phyloP scores from a whole-genome alignment of 2,888 invertebrate species.

The Megamerina dolium region DNA sequence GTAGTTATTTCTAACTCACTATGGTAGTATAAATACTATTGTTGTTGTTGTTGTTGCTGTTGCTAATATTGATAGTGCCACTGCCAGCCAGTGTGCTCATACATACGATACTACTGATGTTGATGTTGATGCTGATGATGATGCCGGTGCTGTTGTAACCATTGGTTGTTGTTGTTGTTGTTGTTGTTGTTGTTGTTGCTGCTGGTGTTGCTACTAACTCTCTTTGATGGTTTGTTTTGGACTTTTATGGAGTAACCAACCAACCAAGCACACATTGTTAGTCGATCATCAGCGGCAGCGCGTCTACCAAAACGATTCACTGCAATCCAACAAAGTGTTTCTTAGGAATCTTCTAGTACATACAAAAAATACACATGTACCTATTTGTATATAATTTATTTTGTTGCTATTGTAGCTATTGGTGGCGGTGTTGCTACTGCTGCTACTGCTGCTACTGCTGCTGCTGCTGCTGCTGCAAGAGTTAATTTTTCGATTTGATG shows the following conservation, averaged over 20 bases:
- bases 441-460: too few relatives aligned
- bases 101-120: slow-evolving; percentile 24
- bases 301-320: slow-evolving; percentile 17
- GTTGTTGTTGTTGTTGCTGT: slow-evolving; percentile 19
- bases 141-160: neutral
- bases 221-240: slow-evolving; percentile 7
- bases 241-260: slow-evolving; percentile 9
- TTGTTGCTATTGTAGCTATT: neutral
- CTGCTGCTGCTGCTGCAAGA: too few relatives aligned
- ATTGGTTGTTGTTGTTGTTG: slow-evolving; percentile 23
- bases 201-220: slow-evolving; percentile 24
- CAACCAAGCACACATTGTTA: slow-evolving; percentile 3
- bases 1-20: too few relatives aligned
- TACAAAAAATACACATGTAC: neutral
- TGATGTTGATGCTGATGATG: slow-evolving; percentile 10
- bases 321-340: too few relatives aligned
- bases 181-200: slow-evolving; percentile 22
- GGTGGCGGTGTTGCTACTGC: too few relatives aligned
- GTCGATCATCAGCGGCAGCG: slow-evolving; percentile 9
- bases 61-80: slow-evolving; percentile 24
- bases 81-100: slow-evolving; percentile 9
- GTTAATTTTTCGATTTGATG: too few relatives aligned
- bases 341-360: too few relatives aligned
- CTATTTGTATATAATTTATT: neutral
- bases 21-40: too few relatives aligned